phyloP scores from a whole-genome alignment of 2,797 vertebrate species.

The Clarias fuscus region DNA sequence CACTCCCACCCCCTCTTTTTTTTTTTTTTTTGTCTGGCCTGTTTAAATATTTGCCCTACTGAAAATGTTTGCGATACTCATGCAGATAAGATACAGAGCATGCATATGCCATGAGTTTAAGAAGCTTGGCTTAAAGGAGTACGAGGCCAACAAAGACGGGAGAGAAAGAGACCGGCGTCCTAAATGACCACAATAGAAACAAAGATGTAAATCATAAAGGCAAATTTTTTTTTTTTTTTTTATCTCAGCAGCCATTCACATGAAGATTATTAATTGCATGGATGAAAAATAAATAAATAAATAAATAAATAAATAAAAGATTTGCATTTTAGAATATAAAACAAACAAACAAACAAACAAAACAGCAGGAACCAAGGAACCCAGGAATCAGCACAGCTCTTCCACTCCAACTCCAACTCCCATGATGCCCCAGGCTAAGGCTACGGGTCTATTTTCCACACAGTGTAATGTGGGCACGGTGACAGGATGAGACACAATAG shows the following conservation, averaged over 20 bases:
- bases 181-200: constrained; percentile 22
- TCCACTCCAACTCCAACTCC: constrained; percentile 74
- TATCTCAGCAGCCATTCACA: constrained; percentile 60
- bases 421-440: constrained; percentile 74
- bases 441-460: constrained; percentile 73
- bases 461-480: constrained; percentile 73
- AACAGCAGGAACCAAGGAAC: not conserved
- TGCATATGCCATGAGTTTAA: constrained; percentile 79
- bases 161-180: constrained; percentile 55
- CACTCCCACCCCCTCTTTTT: not conserved
- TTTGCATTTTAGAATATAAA: constrained; percentile 1
- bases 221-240: constrained; percentile 30
- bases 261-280: constrained; percentile 7
- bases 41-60: constrained; percentile 82
- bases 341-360: constrained; percentile 5
- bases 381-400: constrained; percentile 15
- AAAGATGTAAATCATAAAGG: not conserved
- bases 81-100: constrained; percentile 74
- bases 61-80: constrained; percentile 76
- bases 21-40: constrained; percentile 70
- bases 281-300: constrained; percentile 52
- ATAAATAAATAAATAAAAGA: constrained; percentile 34
- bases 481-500: constrained; percentile 80
- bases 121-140: constrained; percentile 74
- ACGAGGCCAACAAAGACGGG: constrained; percentile 72